Evolutionary conservation across 2,797 vertebrate genomes (phyloP), one percentile per base, ranked within the genome.

Genomic region (Iguana delicatissima): DNA sequence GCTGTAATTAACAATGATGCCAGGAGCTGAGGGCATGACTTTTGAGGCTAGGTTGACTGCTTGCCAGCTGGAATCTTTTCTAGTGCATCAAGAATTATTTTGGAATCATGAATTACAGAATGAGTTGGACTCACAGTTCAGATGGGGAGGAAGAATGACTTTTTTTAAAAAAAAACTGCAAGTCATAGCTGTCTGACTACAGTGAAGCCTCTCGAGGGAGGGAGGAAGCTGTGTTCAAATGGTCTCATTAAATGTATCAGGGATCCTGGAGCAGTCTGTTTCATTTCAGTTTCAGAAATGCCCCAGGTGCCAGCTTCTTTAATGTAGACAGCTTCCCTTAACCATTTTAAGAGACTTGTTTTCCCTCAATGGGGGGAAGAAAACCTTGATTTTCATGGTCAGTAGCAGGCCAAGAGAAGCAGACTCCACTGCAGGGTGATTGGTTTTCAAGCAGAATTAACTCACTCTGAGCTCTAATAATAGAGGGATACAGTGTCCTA

Each of bases 21-120:
- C 12, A 80, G 46, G 72, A 89, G 52, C 24, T n/a, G 10, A 80
- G 91, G 87, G 62, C 80, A 77, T 86, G 42, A 29, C 24, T 80
- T 83, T 67, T 55, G 55, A 46, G 72, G 29, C 0, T 62, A 32
- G 72, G 46, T 87, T 80, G 32, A 32, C 77, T 0, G 0, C 88
- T 92, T 87, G 89, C 85, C 0, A 0, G 38, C 83, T 80, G 57
- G 73, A 72, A 38, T 3, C 0, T 24, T 35, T 67, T 85, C 67
- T 79, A 80, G 72, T 80, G 7, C 50, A 3, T 35, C 0, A 1
- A 62, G 55, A 29, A 82, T 77, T 76, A 6, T 57, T 90, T 0
- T 84, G 90, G 35, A 83, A 89, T 77, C 32, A 46, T 35, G 52
- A 80, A 73, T 1, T 13, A 74, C 14, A 81, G 55, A 35, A 42